Percentiles rank a stretch among this genome's conserved stretches.
Conservation (phyloP, 53 echinoderm and acorn worm genomes). For the Mesocentrotus franciscanus region DNA sequence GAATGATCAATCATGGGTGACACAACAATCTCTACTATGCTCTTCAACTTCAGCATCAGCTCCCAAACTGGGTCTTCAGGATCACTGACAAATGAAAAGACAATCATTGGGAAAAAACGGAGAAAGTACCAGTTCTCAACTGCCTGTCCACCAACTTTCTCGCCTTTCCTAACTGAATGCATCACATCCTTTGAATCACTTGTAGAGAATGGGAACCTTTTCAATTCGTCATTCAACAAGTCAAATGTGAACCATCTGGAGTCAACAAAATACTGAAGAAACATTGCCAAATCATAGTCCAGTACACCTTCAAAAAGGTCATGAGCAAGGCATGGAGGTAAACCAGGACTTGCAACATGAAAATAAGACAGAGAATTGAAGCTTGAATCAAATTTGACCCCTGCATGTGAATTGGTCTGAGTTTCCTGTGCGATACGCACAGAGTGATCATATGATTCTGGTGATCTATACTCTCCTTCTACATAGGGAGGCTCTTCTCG, state of each 20-base stretch:
- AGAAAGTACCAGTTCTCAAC: constrained; percentile 79
- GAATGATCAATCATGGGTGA: constrained; percentile 67
- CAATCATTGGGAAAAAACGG: constrained; percentile 73
- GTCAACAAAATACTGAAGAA: constrained; percentile 75
- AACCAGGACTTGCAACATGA: constrained; percentile 74
- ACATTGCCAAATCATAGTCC: constrained; percentile 74
- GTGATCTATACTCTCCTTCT: constrained; percentile 74
- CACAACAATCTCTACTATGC: constrained; percentile 74
- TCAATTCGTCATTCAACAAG: constrained; percentile 62
- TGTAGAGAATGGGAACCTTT: constrained; percentile 66
- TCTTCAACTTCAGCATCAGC: constrained; percentile 74
- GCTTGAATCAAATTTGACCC: constrained; percentile 78
- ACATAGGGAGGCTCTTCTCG: constrained; percentile 62
- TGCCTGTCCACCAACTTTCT: constrained; percentile 78
- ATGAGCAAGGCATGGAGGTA: constrained; percentile 81
- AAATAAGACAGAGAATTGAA: constrained; percentile 76
- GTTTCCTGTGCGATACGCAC: constrained; percentile 48
- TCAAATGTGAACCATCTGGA: constrained; percentile 73
- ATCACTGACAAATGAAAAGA: constrained; percentile 60
- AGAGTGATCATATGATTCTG: constrained; percentile 63
- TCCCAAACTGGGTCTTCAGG: constrained; percentile 76
- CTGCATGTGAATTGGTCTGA: constrained; percentile 14
- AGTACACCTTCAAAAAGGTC: constrained; percentile 81
- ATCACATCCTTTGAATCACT: constrained; percentile 65
- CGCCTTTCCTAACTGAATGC: constrained; percentile 50